phyloP scores from a whole-genome alignment of 2,888 invertebrate genomes.

The Patella caerulea region DNA sequence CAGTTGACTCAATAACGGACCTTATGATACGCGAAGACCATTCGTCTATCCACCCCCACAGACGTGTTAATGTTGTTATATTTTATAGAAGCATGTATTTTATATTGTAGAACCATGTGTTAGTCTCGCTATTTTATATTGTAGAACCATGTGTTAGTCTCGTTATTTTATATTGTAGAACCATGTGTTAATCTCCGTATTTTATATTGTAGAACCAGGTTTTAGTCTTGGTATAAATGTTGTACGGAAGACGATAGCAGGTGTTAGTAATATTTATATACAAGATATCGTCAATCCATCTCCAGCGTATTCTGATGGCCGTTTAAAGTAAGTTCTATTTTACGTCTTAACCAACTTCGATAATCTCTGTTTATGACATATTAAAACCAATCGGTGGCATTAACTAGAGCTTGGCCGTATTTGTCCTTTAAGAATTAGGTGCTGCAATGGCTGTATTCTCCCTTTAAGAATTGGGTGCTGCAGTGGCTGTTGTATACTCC shows the following conservation, averaged over 20 bases:
- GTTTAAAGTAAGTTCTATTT: conserved; percentile 64
- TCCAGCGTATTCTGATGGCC: conserved; percentile 55
- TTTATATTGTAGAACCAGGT: conserved; percentile 44
- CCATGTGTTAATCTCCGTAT: conserved; percentile 55
- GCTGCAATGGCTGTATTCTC: too few relatives aligned
- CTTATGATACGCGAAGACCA: too few relatives aligned
- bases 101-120: conserved; percentile 46
- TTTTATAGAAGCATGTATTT: too few relatives aligned
- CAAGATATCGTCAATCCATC: conserved; percentile 60
- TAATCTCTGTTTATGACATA: not conserved
- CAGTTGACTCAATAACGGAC: too few relatives aligned
- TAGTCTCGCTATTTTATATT: conserved; percentile 51
- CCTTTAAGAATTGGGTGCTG: too few relatives aligned
- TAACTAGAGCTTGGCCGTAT: not conserved
- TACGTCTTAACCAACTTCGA: not conserved
- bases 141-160: conserved; percentile 52
- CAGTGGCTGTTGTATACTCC: too few relatives aligned
- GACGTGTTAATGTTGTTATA: too few relatives aligned
- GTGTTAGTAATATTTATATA: conserved; percentile 58
- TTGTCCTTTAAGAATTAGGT: too few relatives aligned
- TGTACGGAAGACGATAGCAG: conserved; percentile 57
- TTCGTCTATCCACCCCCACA: too few relatives aligned
- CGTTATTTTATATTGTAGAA: conserved; percentile 52
- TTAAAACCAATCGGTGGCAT: not conserved
- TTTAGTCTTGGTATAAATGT: conserved; percentile 60